Base-by-base conservation (phyloP, 2,797 vertebrate genomes). In the Smutsia gigantea region DNA sequence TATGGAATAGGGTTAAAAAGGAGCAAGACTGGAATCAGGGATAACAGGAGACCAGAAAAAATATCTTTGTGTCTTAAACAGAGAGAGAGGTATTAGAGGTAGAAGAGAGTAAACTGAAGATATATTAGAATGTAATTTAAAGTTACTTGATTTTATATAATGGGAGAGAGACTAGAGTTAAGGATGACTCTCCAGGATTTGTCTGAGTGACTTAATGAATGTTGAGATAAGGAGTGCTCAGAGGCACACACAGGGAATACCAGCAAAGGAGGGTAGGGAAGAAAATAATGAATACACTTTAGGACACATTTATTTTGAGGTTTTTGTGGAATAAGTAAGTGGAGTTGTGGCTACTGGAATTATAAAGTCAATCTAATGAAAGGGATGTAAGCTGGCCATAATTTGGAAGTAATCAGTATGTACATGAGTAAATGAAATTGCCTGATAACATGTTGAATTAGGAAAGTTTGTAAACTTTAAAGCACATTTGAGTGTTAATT, bases 401-500 rank as follows among this genome's bases (percentile, higher is more conserved):
- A 77, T 93, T 89, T 91, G 29, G 17, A 95, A 78, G 75, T 90
- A 86, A 87, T 89, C 14, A 39, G 27, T 42, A 61, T 31, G 27
- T 79, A 87, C 4, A 71, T 82, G 29, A 84, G 18, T 75, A 72
- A 88, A 66, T 75, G 29, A 96, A 57, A 69, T 86, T 90, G 17
- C 19, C 34, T 81, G 31, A 34, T 93, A 74, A 42, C 57, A 1
- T 89, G 25, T 94, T 87, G 42, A 71, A 84, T 83, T 87, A 93
- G 61, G 8, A 69, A 87, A 74, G 12, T 94, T 91, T 96, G 0
- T 85, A 72, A 71, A 87, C 5, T 83, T 7, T 69, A 92, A 95
- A 91, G 29, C 51, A 93, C 7, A 31, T 95, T 29, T 5, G 78
- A 61, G 49, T 94, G 53, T 92, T 83, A 55, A 88, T 61, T 94